A percentile compares a stretch with the other conserved stretches of the same genome.
These are phyloP conservation scores for Hyaena hyaena DNA, from an alignment of 2,113 vertebrate species.

Conservation along the genomic window DNA sequence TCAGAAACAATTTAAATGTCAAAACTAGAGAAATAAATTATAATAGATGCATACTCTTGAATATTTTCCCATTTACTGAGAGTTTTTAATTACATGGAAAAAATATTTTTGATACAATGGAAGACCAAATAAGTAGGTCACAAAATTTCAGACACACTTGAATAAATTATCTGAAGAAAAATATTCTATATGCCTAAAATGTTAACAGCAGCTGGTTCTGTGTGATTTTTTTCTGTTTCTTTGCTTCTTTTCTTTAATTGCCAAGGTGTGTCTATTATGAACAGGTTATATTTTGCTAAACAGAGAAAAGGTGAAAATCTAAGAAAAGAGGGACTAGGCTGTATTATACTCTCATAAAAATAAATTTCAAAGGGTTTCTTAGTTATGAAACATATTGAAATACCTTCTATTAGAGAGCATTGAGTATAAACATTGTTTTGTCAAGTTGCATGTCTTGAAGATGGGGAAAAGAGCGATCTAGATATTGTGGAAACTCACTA, in stretches of 20 bases:
- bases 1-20: not conserved
- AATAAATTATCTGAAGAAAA: conserved; percentile 31
- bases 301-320: not conserved
- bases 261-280: not conserved
- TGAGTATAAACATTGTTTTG: conserved; percentile 19
- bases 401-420: conserved; percentile 7
- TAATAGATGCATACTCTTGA: not conserved
- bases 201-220: not conserved
- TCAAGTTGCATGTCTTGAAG: not conserved
- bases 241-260: not conserved
- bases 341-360: not conserved
- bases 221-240: not conserved
- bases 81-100: not conserved
- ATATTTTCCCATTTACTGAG: not conserved
- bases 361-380: conserved; percentile 10
- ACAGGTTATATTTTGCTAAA: not conserved
- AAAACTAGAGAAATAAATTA: conserved; percentile 31
- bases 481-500: not conserved
- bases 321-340: not conserved
- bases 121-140: not conserved
- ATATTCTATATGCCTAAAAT: not conserved
- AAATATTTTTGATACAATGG: not conserved
- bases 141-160: not conserved
- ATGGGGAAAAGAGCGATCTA: not conserved
- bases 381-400: not conserved